phyloP scores from a whole-genome alignment of 1,140 invertebrate genomes.

The Papilio glaucus region DNA sequence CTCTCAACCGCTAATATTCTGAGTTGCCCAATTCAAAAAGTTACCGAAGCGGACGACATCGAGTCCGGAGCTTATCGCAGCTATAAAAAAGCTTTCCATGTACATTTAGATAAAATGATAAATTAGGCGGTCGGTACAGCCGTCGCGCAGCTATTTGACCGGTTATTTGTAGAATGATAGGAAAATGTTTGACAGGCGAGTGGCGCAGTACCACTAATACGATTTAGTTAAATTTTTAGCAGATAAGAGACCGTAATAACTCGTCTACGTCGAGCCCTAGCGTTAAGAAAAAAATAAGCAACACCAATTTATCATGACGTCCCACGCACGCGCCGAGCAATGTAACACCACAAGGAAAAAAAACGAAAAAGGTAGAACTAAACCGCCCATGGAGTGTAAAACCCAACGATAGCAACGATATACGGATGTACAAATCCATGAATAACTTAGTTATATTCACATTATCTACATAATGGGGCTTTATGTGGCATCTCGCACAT shows the following conservation, averaged over 20 bases:
- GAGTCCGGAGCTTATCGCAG: conserved; percentile 43
- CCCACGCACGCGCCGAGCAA: conserved; percentile 75
- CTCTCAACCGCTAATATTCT: conserved; percentile 30
- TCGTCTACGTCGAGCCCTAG: conserved; percentile 73
- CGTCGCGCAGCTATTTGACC: conserved; percentile 40
- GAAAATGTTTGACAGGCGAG: conserved; percentile 49
- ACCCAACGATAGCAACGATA: conserved; percentile 77
- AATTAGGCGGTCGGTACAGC: conserved; percentile 22
- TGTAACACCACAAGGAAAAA: conserved; percentile 74
- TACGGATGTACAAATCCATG: conserved; percentile 63
- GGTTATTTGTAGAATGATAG: conserved; percentile 41
- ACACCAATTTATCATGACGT: conserved; percentile 78
- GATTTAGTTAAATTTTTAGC: conserved; percentile 60
- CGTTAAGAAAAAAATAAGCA: conserved; percentile 72
- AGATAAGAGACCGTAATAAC: conserved; percentile 67
- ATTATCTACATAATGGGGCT: conserved; percentile 81
- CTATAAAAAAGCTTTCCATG: conserved; percentile 57
- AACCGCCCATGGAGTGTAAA: conserved; percentile 77
- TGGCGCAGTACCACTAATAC: conserved; percentile 51
- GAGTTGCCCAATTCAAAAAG: conserved; percentile 20
- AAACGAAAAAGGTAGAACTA: conserved; percentile 61
- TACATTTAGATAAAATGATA: conserved; percentile 56
- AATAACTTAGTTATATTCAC: conserved; percentile 83
- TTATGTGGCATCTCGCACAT: conserved; percentile 68
- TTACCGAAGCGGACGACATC: conserved; percentile 25